phyloP scores from a whole-genome alignment of 2,888 invertebrate genomes.

The Frankliniella fusca region DNA sequence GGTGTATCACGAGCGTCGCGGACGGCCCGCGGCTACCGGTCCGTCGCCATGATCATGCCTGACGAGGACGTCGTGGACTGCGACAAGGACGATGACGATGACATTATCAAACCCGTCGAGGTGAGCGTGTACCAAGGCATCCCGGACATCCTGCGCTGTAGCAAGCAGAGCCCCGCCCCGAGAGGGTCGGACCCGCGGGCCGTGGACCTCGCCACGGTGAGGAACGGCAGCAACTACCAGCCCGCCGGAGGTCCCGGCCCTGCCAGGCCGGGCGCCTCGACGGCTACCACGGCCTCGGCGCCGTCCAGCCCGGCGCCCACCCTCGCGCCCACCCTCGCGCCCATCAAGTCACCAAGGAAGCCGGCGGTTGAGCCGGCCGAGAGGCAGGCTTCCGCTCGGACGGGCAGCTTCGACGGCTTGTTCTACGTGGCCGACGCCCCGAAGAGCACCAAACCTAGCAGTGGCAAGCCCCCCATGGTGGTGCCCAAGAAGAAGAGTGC shows the following conservation, averaged over 20 bases:
- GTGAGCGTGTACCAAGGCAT: constrained; percentile 35
- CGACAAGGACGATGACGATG: constrained; percentile 33
- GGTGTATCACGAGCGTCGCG: not conserved
- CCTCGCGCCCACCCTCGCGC: not conserved
- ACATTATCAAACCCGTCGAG: constrained; percentile 37
- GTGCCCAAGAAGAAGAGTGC: constrained; percentile 12
- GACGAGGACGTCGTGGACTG: constrained; percentile 29
- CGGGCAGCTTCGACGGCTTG: constrained; percentile 49
- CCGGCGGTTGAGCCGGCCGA: not conserved
- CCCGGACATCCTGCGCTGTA: constrained; percentile 30
- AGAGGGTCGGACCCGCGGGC: constrained; percentile 35
- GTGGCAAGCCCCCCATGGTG: constrained; percentile 39
- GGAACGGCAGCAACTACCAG: constrained; percentile 31
- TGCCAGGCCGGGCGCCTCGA: constrained; percentile 45
- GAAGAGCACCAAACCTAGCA: constrained; percentile 1
- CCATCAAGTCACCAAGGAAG: not conserved
- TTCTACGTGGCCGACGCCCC: constrained; percentile 44
- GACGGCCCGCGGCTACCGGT: constrained; percentile 12
- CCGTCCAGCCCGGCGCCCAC: constrained; percentile 25
- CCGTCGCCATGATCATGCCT: constrained; percentile 31
- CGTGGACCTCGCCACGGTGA: constrained; percentile 38
- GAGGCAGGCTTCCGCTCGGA: constrained; percentile 35
- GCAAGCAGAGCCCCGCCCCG: constrained; percentile 33
- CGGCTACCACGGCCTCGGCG: constrained; percentile 38
- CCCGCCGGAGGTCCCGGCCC: not conserved